Conservation (phyloP, 2,888 invertebrate genomes). For the Meteorus colon region DNA sequence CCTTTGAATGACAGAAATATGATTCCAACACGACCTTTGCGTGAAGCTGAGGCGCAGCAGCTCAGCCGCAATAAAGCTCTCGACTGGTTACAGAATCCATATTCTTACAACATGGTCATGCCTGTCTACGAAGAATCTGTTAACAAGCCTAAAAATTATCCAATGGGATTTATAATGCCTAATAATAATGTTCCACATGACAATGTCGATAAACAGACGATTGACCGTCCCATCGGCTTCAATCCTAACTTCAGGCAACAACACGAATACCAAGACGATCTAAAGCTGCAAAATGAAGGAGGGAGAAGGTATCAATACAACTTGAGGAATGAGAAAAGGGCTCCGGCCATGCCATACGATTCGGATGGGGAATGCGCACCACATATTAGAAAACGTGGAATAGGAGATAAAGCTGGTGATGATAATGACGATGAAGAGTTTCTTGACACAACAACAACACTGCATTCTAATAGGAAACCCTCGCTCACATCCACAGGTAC, state of each 20-base stretch:
- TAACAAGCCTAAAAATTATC: conserved; percentile 45
- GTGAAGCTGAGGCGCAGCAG: conserved; percentile 46
- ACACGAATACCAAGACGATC: not conserved
- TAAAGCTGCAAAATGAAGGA: conserved; percentile 27
- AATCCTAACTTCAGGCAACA: conserved; percentile 31
- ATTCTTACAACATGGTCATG: conserved; percentile 53
- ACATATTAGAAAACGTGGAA: conserved; percentile 45
- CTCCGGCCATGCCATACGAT: conserved; percentile 53
- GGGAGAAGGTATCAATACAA: not conserved
- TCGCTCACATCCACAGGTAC: conserved; percentile 64
- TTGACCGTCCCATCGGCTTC: conserved; percentile 45
- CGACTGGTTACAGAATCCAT: conserved; percentile 62
- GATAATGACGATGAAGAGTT: conserved; percentile 70
- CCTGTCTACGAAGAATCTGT: conserved; percentile 22
- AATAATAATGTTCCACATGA: conserved; percentile 42
- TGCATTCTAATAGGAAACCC: conserved; percentile 59
- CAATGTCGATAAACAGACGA: conserved; percentile 37
- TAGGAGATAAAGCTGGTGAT: conserved; percentile 58
- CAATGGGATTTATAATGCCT: conserved; percentile 57
- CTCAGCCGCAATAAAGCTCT: conserved; percentile 56
- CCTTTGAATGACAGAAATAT: conserved; percentile 22
- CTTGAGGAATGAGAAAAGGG: not conserved
- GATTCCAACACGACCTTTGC: conserved; percentile 13
- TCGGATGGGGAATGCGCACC: conserved; percentile 64
- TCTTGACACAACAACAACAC: conserved; percentile 67